A percentile compares a stretch with the other conserved stretches of the same genome.
Evolutionary conservation across 1,140 invertebrate species (phyloP).

Genomic region (Oreohelix idahoensis): DNA sequence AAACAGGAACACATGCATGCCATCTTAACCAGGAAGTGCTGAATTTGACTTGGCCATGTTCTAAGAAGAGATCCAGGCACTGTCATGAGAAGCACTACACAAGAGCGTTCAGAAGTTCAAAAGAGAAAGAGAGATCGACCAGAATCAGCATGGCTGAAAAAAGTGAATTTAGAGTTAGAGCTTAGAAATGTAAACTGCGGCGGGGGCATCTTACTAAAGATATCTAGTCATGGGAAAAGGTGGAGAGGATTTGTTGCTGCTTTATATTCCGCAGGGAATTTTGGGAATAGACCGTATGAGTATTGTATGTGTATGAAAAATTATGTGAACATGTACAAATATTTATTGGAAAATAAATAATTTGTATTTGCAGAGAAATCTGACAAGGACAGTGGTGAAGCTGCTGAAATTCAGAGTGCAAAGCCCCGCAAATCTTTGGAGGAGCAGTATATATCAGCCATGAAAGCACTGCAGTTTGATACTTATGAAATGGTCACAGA

Average conservation of each 20-base stretch:
- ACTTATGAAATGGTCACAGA: conserved; percentile 93
- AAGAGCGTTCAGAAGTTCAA: no score
- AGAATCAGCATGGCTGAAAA: background rate
- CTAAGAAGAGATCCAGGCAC: background rate
- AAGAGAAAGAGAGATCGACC: background rate
- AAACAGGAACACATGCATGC: background rate
- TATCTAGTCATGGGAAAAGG: no score
- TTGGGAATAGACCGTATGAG: no score
- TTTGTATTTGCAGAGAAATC: conserved; percentile 16
- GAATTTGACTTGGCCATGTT: conserved; percentile 6
- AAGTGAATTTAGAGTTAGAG: background rate
- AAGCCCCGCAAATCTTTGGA: conserved; percentile 70
- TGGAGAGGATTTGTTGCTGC: no score
- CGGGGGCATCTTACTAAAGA: no score
- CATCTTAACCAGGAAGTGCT: background rate
- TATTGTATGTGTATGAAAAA: no score
- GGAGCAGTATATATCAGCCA: conserved; percentile 84
- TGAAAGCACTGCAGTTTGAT: conserved; percentile 92
- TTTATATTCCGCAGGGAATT: no score
- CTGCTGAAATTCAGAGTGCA: background rate
- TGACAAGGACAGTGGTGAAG: conserved; percentile 2
- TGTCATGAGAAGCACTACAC: background rate
- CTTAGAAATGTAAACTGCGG: background rate
- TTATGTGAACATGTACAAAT: no score
- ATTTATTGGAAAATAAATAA: background rate